Evolutionary conservation across 2,888 invertebrate species (phyloP), one percentile per base, ranked within the genome.

Genomic region (Drosophila vallismaia): DNA sequence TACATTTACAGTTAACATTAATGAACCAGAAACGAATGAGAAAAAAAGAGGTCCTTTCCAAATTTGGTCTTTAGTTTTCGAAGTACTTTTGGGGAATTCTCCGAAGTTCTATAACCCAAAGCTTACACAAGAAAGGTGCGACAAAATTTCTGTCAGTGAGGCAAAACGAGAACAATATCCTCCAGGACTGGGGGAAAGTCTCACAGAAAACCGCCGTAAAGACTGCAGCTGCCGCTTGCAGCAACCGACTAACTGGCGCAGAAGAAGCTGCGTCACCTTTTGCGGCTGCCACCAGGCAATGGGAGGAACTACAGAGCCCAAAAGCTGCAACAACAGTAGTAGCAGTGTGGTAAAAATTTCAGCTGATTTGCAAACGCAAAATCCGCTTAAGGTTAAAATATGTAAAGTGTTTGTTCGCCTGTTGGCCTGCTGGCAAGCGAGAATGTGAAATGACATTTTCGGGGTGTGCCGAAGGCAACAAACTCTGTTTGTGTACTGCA

Each of bases 341-440:
- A 58, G 45, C 28, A 40, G 48, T 19, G 19, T 19, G 31, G 55
- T 48, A 57, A 38, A 63, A 63, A 58, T 63, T 57, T 66, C 50
- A 75, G 72, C 69, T 73, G 58, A 76, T 75, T 75, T 63, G 62
- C 59, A 57, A 67, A 64, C 67, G 58, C 57, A 72, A 75, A 72
- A 68, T 75, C 68, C 63, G 75, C 71, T 75, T 75, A 60, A 68
- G 71, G 60, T 54, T 71, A 67, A 75, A 75, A 67, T 71, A 71
- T 67, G 74, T 56, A 75, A 75, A 75, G 71, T 67, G 71, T 62
- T 71, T 62, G 67, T 59, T 53, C 52, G 71, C 50, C 50, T 56
- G 49, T 50, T 44, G 42, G 54, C 14, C 40, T 42, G 26, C 31
- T 14, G 44, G 63, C 53, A 46, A 53, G 57, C 51, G 52, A 64